Conservation (phyloP, 2,888 invertebrate genomes). For the Archaeoteleia sp. region DNA sequence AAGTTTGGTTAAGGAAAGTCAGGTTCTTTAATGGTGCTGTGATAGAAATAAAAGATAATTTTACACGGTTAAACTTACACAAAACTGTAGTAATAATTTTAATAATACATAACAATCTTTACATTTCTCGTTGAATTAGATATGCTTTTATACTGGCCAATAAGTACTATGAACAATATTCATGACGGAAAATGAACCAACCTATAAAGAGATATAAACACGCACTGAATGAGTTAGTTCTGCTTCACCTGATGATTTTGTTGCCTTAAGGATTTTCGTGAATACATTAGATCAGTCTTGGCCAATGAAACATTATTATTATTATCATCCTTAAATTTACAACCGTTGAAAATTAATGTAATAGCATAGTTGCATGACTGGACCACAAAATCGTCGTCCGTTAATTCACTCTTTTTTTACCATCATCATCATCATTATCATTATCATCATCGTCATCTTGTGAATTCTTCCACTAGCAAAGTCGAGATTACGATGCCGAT, state of each 20-base stretch:
- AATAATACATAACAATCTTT: no score
- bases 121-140: no score
- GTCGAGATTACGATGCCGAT: slow-evolving; percentile 26
- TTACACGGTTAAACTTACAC: no score
- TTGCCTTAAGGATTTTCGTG: slow-evolving; percentile 6
- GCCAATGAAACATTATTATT: background rate
- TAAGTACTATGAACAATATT: no score
- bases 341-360: slow-evolving; percentile 3
- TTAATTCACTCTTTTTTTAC: background rate
- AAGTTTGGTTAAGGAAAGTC: no score
- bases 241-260: background rate
- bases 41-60: no score
- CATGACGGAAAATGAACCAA: no score
- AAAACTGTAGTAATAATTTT: no score
- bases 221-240: no score
- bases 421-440: background rate
- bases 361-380: slow-evolving; percentile 6
- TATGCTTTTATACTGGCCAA: no score
- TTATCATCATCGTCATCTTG: background rate
- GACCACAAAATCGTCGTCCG: background rate
- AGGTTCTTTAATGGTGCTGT: no score
- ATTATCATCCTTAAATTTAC: slow-evolving; percentile 4
- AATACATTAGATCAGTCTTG: background rate
- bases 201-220: no score
- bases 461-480: slow-evolving; percentile 7